Evolutionary conservation across 2,797 vertebrate genomes (phyloP), one percentile per base, ranked within the genome.

Genomic region (Enoplosus armatus): DNA sequence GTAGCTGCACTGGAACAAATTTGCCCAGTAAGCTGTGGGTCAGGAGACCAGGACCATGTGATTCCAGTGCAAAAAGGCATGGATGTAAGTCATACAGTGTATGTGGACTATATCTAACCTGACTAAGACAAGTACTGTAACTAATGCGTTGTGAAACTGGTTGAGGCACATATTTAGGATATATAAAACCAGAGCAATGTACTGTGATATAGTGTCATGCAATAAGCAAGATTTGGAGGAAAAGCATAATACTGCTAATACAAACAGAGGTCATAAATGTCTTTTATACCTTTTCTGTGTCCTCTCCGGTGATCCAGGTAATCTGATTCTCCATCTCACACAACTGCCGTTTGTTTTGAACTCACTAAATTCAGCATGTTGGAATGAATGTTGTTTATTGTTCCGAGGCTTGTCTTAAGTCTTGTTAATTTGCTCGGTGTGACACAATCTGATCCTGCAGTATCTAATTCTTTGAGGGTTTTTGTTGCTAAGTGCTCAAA

Each of bases 21-120:
- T 81, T 73, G 73, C 82, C 82, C 83, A 65, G 62, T 67, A 83
- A 82, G 83, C 85, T 76, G 79, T 53, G 82, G 83, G 91, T 93
- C 94, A 94, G 92, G 79, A 92, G 93, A 92, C 85, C 71, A 22
- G 70, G 31, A 69, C 79, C 94, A 92, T 93, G 92, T 94, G 92
- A 94, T 88, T 71, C 70, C 51, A 66, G 55, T 47, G 54, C 54
- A 82, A 75, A 68, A 83, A 78, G 60, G 80, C 80, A 74, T 55
- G 76, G 80, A 85, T 80, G 55, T 79, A 83, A 82, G 45, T 43
- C 29, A 54, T 24, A 48, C 18, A 45, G 27, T 12, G 35, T 27
- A 37, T 66, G 39, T 47, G 74, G 39, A 18, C 59, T 72, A 48
- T 60, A 26, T 53, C 14, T 50, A 54, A 33, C 39, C 58, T 14